Evolutionary conservation across 2,797 vertebrate species (phyloP).

Genomic region (Sibirionetta formosa): DNA sequence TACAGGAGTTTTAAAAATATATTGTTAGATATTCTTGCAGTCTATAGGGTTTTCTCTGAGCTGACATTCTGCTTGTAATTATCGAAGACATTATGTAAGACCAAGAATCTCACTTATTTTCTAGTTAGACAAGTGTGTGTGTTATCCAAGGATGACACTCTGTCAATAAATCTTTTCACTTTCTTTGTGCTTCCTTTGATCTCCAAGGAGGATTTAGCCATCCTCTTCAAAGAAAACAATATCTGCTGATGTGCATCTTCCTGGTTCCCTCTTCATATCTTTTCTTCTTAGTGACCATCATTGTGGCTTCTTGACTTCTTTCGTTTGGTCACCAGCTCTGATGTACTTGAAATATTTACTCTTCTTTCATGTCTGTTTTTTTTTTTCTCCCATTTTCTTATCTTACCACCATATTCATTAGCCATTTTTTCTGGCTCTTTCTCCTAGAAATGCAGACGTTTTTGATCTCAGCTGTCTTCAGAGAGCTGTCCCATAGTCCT

Average conservation of each 20-base stretch:
- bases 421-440: background rate
- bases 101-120: background rate
- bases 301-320: constrained; percentile 20
- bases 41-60: background rate
- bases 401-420: constrained; percentile 3
- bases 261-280: background rate
- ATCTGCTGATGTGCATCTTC: background rate
- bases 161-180: constrained; percentile 19
- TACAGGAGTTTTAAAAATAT: background rate
- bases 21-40: background rate
- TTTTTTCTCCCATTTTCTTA: background rate
- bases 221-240: constrained; percentile 33
- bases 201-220: background rate
- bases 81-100: background rate
- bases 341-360: constrained; percentile 7
- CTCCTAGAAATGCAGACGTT: background rate
- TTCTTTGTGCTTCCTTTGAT: constrained; percentile 22
- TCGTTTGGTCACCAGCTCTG: background rate
- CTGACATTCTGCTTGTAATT: background rate
- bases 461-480: background rate
- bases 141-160: background rate
- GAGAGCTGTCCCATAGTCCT: background rate
- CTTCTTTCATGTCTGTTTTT: background rate
- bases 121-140: background rate
- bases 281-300: background rate